Base-by-base conservation (phyloP, 2,888 invertebrate genomes). In the Lissonota sp. region DNA sequence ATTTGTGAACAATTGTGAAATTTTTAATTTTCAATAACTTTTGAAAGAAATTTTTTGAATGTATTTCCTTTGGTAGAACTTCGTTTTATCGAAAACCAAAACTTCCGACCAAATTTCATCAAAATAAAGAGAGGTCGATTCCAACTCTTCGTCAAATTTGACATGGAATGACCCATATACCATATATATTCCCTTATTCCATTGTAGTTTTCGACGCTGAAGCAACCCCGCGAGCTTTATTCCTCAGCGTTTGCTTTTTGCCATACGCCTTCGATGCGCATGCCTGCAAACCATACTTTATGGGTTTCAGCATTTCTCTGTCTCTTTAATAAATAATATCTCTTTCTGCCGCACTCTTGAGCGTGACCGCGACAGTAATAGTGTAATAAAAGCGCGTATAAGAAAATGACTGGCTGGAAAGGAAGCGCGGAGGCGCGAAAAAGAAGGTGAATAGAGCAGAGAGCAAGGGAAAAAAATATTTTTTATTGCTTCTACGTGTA, bases 361-460 rank as follows among this genome's bases (percentile, higher is more conserved):
- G 53, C n/a, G 14, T 14, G 58, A 44, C 63, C 69, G 82, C 81
- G 86, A 86, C 84, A 84, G 86, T 87, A 87, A 87, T 86, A 83
- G 83, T 84, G 86, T 84, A 87, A 89, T 88, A 88, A 88, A 90
- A 87, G 78, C 86, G 84, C 84, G 74, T 51, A 6, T 85, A 79
- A 78, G 85, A 80, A 86, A 87, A 86, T 84, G 86, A 86, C 86
- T 84, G 83, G 55, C 55, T 73, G 64, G 51, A 39, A 51, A 49
- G 14, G 53, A 63, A 55, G 63, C 40, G 26, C n/a, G 16, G 49
- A 14, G 12, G 51, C 57, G 37, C 8, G 42, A 62, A 46, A n/a
- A 44, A 42, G 37, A 7, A 26, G 16, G 49, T 39, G 40, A 51
- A 63, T 40, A 40, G 1, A 6, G 53, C 55, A 51, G 26, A n/a